Base-by-base conservation (phyloP, 2,888 invertebrate genomes). In the Mythimna vitellina region DNA sequence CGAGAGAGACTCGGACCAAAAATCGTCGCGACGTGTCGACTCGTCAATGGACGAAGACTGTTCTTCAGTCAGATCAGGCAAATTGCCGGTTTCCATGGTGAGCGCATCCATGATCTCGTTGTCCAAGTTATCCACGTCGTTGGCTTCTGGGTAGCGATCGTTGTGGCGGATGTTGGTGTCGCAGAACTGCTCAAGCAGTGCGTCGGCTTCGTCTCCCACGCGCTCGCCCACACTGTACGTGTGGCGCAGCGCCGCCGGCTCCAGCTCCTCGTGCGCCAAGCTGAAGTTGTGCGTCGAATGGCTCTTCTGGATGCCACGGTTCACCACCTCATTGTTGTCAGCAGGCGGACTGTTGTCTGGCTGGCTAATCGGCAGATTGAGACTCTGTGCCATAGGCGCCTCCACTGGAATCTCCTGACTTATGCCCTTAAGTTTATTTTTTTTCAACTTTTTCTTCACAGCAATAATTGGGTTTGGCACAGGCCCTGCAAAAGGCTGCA, bases 131-230 rank as follows among this genome's bases (percentile, higher is more conserved):
- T 95, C 95, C 0, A 93, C 94, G 65, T 95, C 94, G 46, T 87
- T 92, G 1, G 93, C 94, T 67, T 95, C 95, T 0, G 95, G 95
- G 70, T 95, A 95, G 3, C 92, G 91, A 70, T 95, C 94, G 78
- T 95, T 95, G 78, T 95, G 95, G 0, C 91, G 92, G n/a, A 95
- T 95, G 74, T 95, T 95, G 0, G 95, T 95, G 64, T 95, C 95
- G 75, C 90, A 94, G 58, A 89, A 89, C 9, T 87, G 88, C 22
- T 89, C 88, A 6, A 86, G 82, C 2, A 86, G 74, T 3, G 65
- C 65, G 25, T 87, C 89, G 10, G 75, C 51, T 0, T 83, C 88
- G 6, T 89, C 89, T 0, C 87, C 87, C 0, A 90, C 86, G 0
- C 87, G 86, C 1, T 89, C 88, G 14, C 88, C 91, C 0, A 88